A percentile compares a stretch with the other conserved stretches of the same genome.
Conservation (phyloP, 2,797 vertebrate genomes). For the Chelonia mydas region DNA sequence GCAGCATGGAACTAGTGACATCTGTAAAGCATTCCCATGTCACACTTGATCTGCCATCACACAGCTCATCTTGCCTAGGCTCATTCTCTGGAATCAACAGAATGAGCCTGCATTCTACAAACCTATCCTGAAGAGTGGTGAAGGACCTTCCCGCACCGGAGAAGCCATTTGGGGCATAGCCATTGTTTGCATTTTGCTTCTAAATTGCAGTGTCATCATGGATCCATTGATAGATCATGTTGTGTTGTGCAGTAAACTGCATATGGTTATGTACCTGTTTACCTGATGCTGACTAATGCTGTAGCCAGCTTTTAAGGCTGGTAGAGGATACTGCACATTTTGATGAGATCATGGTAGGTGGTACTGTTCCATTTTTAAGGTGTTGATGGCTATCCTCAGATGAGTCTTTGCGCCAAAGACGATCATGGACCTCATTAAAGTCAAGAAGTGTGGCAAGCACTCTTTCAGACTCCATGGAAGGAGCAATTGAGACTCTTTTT, state of each 20-base stretch:
- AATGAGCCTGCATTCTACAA: background rate
- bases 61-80: background rate
- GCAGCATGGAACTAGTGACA: background rate
- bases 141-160: background rate
- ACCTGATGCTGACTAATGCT: background rate
- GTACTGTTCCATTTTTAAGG: background rate
- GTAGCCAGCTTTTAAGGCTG: background rate
- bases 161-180: background rate
- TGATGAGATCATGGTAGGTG: background rate
- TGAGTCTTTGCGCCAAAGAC: background rate
- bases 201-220: background rate
- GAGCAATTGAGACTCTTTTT: background rate
- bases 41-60: background rate
- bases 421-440: background rate
- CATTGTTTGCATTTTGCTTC: background rate
- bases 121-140: background rate
- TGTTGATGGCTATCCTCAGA: background rate
- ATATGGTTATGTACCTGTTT: background rate
- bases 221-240: background rate
- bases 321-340: background rate
- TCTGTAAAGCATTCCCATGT: rapidly evolving
- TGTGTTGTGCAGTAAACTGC: background rate
- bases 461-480: background rate
- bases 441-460: background rate
- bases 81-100: background rate